phyloP scores from a whole-genome alignment of 2,888 invertebrate species.

The Acrocyrtus sp. region DNA sequence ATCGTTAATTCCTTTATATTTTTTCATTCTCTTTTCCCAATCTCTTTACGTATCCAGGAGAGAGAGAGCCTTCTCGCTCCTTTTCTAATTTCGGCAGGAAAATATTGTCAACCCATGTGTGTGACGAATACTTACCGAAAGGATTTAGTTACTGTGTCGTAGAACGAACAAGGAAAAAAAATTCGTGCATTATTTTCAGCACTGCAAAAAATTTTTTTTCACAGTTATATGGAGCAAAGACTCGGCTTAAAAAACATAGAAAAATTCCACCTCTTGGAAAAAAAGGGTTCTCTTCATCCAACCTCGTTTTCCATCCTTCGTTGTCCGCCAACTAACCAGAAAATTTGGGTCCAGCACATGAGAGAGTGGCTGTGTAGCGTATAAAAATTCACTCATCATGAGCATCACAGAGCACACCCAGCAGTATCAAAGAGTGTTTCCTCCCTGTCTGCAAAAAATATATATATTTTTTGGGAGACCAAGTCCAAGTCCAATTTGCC shows the following conservation, averaged over 20 bases:
- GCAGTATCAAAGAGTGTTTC: too few relatives aligned
- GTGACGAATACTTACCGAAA: too few relatives aligned
- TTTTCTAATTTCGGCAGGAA: not conserved
- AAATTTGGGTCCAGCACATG: not conserved
- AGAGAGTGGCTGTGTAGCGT: too few relatives aligned
- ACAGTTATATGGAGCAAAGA: too few relatives aligned
- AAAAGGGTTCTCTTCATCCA: not conserved
- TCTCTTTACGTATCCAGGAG: not conserved
- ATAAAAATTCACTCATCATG: too few relatives aligned
- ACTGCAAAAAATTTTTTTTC: too few relatives aligned
- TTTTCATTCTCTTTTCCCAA: not conserved
- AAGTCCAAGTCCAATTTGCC: conserved; percentile 47
- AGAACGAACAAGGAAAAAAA: not conserved
- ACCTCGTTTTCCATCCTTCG: not conserved
- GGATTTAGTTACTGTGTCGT: not conserved
- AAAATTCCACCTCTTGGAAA: not conserved
- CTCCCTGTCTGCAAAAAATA: conserved; percentile 27
- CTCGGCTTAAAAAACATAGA: too few relatives aligned
- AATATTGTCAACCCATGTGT: too few relatives aligned
- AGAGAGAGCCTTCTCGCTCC: not conserved
- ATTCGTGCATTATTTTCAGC: too few relatives aligned
- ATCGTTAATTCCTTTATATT: not conserved
- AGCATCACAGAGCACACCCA: too few relatives aligned
- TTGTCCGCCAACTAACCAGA: not conserved
- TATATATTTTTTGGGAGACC: too few relatives aligned